Evolutionary conservation across 2,113 vertebrate species (phyloP).

Genomic region (Mustelus asterias): DNA sequence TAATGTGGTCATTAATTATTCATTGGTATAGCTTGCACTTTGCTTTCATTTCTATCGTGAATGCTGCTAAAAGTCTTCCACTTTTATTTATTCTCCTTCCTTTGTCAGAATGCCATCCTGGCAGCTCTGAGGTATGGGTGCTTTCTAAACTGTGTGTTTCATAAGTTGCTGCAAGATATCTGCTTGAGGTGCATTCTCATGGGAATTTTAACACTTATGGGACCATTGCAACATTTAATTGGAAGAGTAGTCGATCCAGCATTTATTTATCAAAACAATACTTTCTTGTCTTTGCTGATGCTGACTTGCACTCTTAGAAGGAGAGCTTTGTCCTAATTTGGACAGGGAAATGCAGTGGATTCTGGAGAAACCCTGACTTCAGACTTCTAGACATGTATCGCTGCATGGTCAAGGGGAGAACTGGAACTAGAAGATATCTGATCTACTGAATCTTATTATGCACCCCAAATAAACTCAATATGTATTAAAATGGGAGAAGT

Average conservation of each 20-base stretch:
- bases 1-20: too few relatives aligned
- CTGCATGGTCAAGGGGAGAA: background rate
- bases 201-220: too few relatives aligned
- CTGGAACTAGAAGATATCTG: background rate
- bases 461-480: background rate
- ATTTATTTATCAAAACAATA: background rate
- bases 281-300: background rate
- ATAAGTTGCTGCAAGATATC: too few relatives aligned
- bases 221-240: too few relatives aligned
- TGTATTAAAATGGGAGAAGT: background rate
- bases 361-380: background rate
- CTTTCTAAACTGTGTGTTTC: too few relatives aligned
- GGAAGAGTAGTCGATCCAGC: background rate
- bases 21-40: too few relatives aligned
- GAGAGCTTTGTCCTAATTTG: background rate
- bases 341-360: background rate
- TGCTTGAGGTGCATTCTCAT: too few relatives aligned
- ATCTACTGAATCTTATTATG: background rate
- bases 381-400: background rate
- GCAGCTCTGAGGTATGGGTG: too few relatives aligned
- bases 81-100: too few relatives aligned
- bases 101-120: too few relatives aligned
- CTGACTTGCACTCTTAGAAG: background rate
- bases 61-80: too few relatives aligned
- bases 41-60: too few relatives aligned